A percentile compares a stretch with the other conserved stretches of the same genome.
Conservation (phyloP, 2,888 invertebrate genomes). For the Rhabditoides inermis region DNA sequence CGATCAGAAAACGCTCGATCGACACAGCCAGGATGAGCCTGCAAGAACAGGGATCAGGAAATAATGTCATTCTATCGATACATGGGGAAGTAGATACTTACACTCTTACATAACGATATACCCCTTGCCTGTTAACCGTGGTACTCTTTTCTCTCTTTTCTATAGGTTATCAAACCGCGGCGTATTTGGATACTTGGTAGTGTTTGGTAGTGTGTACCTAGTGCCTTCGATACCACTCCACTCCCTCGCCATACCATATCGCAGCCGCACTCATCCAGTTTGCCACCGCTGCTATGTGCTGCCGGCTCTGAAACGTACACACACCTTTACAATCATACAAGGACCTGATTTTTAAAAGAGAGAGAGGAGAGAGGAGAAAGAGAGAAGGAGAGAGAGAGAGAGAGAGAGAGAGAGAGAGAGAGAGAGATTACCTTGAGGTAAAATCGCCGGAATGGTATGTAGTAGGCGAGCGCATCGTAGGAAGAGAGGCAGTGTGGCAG, state of each 20-base stretch:
- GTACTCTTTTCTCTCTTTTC: no score
- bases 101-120: no score
- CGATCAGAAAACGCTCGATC: conserved; percentile 43
- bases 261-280: conserved; percentile 51
- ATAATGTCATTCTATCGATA: no score
- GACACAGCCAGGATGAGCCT: conserved; percentile 50
- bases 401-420: background rate
- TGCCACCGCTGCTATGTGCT: conserved; percentile 46
- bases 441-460: background rate
- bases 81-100: no score
- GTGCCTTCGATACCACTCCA: no score
- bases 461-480: conserved; percentile 23
- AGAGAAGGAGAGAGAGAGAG: background rate
- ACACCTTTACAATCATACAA: conserved; percentile 5
- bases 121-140: no score
- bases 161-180: no score
- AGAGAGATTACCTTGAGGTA: background rate
- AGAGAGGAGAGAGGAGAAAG: background rate
- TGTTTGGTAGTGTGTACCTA: no score
- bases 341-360: conserved; percentile 7
- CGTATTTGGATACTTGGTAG: no score
- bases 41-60: conserved; percentile 1
- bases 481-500: conserved; percentile 33
- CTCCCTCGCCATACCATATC: conserved; percentile 49
- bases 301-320: conserved; percentile 27